Evolutionary conservation across 2,113 vertebrate genomes (phyloP).

Genomic region (Ictidomys tridecemlineatus): DNA sequence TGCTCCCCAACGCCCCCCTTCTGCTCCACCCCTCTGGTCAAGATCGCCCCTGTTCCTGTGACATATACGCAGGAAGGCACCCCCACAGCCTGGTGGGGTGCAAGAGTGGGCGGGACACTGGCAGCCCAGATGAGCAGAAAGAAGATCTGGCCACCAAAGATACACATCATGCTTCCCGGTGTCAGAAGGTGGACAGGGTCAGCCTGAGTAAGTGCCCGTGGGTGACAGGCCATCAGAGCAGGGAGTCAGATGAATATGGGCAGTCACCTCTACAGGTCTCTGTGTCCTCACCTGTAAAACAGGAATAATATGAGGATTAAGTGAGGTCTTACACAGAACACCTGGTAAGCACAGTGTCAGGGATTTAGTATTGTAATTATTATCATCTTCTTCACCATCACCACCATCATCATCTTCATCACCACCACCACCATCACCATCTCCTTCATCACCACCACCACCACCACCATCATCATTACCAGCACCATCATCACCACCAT

Average conservation of each 20-base stretch:
- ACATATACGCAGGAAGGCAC: neutral
- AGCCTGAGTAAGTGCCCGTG: rapidly evolving
- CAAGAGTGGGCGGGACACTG: rapidly evolving
- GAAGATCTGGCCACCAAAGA: neutral
- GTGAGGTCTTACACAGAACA: neutral
- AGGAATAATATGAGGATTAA: neutral
- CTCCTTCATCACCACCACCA: too few relatives aligned
- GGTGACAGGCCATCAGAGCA: too few relatives aligned
- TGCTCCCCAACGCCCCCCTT: neutral
- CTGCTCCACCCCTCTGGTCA: neutral
- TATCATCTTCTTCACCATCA: neutral
- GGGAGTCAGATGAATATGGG: too few relatives aligned
- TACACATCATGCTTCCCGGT: rapidly evolving
- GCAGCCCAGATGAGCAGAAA: rapidly evolving
- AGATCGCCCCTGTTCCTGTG: neutral
- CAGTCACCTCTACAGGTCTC: rapidly evolving
- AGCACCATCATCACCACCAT: too few relatives aligned
- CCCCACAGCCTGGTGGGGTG: rapidly evolving
- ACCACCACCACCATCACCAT: too few relatives aligned
- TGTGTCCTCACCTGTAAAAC: neutral
- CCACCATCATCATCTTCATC: rapidly evolving
- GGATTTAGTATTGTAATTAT: rapidly evolving
- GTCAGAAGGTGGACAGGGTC: too few relatives aligned
- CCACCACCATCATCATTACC: too few relatives aligned
- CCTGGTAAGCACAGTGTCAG: rapidly evolving